Conservation (phyloP, 2,113 vertebrate species). For the Felis chaus region DNA sequence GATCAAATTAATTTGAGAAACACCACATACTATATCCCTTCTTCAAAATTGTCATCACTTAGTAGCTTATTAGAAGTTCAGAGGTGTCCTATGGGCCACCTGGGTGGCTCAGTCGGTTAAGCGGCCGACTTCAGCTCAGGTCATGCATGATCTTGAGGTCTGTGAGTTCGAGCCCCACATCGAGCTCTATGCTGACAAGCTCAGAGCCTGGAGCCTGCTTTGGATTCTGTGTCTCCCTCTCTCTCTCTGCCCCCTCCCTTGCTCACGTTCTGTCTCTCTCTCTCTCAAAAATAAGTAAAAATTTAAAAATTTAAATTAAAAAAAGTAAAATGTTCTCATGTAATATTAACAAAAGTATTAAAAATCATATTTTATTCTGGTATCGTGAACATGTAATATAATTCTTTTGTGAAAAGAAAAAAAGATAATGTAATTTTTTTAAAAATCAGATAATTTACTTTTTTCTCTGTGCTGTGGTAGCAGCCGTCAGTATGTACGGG, state of each 20-base stretch:
- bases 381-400: not conserved
- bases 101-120: no score
- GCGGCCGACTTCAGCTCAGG: no score
- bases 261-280: no score
- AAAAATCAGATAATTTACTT: not conserved
- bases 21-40: not conserved
- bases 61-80: not conserved
- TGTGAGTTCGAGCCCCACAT: no score
- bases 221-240: no score
- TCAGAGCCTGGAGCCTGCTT: no score
- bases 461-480: not conserved
- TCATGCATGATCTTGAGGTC: no score
- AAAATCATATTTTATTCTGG: not conserved
- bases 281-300: no score
- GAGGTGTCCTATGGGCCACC: not conserved
- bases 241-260: no score
- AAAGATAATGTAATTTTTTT: not conserved
- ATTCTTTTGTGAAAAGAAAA: not conserved
- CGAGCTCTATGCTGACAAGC: no score
- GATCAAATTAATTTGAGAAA: not conserved
- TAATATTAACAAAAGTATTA: not conserved
- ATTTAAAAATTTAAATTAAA: no score
- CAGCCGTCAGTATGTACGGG: not conserved
- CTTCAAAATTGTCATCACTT: not conserved
- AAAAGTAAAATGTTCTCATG: not conserved